Percentiles rank a stretch among this genome's conserved stretches.
Evolutionary conservation across 2,888 invertebrate species (phyloP).

Genomic region (Platycheirus rosarum): DNA sequence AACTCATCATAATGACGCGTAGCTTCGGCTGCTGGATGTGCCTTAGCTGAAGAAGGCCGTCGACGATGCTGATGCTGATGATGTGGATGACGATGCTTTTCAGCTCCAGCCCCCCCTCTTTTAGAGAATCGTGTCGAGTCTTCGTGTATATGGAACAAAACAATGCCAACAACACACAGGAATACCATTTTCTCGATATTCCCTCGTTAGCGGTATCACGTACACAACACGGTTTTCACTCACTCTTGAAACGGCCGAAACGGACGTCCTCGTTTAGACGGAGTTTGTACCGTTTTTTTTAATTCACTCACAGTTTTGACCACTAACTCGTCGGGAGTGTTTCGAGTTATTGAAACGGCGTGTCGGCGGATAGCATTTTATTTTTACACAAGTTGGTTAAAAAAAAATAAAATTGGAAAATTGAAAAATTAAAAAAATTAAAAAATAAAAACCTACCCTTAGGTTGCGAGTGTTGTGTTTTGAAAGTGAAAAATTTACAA

Average conservation of each 20-base stretch:
- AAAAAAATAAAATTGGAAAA: too few species aligned
- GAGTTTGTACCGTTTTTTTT: conserved; percentile 52
- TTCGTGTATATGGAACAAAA: conserved; percentile 49
- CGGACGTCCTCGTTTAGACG: conserved; percentile 68
- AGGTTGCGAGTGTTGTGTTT: conserved; percentile 3
- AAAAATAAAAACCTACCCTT: not conserved
- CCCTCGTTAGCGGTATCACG: conserved; percentile 73
- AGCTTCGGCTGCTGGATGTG: conserved; percentile 55
- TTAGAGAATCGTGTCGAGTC: conserved; percentile 33
- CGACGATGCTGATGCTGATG: conserved; percentile 38
- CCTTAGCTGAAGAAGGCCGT: conserved; percentile 26
- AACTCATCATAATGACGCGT: conserved; percentile 59
- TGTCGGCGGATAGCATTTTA: conserved; percentile 45
- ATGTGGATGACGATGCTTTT: conserved; percentile 58
- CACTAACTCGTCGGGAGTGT: conserved; percentile 82
- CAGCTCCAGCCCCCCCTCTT: conserved; percentile 68
- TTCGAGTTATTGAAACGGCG: conserved; percentile 75
- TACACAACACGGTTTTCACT: conserved; percentile 63
- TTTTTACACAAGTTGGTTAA: conserved; percentile 9
- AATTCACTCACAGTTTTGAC: conserved; percentile 78
- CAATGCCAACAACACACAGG: conserved; percentile 66
- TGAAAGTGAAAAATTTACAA: conserved; percentile 12
- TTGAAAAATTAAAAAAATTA: not conserved
- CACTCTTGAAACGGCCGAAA: conserved; percentile 58
- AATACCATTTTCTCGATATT: conserved; percentile 71